Percentiles rank a stretch among this genome's conserved stretches.
Conservation (phyloP, 2,888 invertebrate species). For the Dryomyza anilis region DNA sequence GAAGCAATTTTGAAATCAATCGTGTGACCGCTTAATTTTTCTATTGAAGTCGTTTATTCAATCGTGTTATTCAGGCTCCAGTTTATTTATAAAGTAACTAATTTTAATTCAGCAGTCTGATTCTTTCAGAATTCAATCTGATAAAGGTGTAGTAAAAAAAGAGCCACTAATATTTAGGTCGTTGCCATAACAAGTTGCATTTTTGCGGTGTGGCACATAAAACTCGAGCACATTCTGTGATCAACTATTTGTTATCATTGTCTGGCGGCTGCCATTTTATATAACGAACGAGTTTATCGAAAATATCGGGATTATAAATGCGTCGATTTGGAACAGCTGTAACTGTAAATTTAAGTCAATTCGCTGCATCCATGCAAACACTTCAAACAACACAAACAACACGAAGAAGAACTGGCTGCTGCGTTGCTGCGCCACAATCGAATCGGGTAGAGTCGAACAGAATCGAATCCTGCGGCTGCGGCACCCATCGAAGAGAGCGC, state of each 20-base stretch:
- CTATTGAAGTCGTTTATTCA: too few relatives aligned
- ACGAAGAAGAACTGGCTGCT: neutral
- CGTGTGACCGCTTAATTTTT: too few relatives aligned
- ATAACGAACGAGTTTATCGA: slow-evolving; percentile 33
- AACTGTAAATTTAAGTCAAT: slow-evolving; percentile 34
- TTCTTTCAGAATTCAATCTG: too few relatives aligned
- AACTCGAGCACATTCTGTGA: slow-evolving; percentile 16
- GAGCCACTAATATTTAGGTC: too few relatives aligned
- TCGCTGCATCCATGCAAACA: slow-evolving; percentile 24
- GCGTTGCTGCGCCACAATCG: slow-evolving; percentile 1
- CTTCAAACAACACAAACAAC: neutral
- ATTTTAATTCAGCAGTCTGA: too few relatives aligned
- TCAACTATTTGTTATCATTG: slow-evolving; percentile 30
- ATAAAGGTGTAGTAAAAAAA: too few relatives aligned
- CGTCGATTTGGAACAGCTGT: slow-evolving; percentile 34
- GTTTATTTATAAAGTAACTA: too few relatives aligned
- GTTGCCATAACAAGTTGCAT: too few relatives aligned
- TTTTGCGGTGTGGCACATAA: neutral
- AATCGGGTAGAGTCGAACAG: too few relatives aligned
- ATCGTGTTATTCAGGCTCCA: too few relatives aligned
- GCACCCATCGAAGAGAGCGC: slow-evolving; percentile 10
- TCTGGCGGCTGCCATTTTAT: slow-evolving; percentile 42
- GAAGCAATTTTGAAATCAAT: too few relatives aligned
- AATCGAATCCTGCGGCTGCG: slow-evolving; percentile 5
- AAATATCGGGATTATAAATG: slow-evolving; percentile 24